These are phyloP conservation scores for Penaeus monodon DNA, from an alignment of 2,888 invertebrate genomes.

Conservation along the genomic window DNA sequence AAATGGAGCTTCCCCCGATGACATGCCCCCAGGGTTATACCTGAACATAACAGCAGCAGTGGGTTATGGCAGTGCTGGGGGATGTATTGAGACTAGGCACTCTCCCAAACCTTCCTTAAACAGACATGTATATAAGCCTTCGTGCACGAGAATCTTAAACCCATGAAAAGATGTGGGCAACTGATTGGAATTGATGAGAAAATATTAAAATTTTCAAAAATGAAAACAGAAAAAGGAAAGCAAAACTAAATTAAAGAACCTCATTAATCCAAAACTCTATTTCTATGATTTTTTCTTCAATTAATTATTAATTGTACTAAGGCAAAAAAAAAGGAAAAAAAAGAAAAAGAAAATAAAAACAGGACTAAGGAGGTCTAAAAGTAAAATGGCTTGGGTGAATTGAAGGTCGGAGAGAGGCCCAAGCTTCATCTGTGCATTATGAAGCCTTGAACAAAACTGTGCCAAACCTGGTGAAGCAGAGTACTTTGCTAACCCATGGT, in stretches of 20 bases:
- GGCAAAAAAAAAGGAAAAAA: conserved; percentile 14
- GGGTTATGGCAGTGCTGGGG: conserved; percentile 60
- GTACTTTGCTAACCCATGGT: conserved; percentile 62
- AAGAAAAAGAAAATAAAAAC: not conserved
- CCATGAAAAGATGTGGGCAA: not conserved
- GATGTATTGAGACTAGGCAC: conserved; percentile 39
- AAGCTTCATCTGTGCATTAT: conserved; percentile 51
- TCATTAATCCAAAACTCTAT: too few species aligned
- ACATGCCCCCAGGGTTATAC: conserved; percentile 60
- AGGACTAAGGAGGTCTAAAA: conserved; percentile 25
- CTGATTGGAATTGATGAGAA: too few species aligned
- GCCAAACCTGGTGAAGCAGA: conserved; percentile 62
- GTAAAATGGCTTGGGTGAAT: not conserved
- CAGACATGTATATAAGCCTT: not conserved
- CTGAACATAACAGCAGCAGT: conserved; percentile 59
- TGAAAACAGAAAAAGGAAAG: too few species aligned
- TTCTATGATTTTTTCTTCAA: too few species aligned
- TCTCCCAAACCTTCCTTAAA: conserved; percentile 46
- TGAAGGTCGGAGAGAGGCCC: conserved; percentile 47
- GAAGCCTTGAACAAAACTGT: conserved; percentile 62
- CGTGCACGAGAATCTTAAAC: not conserved
- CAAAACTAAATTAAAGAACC: too few species aligned
- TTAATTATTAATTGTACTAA: not conserved
- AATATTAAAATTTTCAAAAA: too few species aligned
- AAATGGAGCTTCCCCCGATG: conserved; percentile 52